Evolutionary conservation across 1,140 invertebrate genomes (phyloP).

Genomic region (Mylabris phalerata): DNA sequence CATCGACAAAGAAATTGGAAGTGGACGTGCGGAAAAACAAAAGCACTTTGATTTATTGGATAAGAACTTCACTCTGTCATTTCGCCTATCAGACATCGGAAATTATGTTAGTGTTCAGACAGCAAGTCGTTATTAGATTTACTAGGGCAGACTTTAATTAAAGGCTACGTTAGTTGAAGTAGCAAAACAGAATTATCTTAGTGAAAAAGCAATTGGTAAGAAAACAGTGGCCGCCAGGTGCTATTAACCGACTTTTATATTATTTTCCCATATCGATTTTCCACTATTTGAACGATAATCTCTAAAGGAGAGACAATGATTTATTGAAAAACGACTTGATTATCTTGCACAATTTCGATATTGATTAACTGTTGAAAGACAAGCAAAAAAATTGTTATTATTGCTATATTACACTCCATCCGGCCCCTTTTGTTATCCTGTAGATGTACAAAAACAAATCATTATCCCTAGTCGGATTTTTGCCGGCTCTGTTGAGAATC

Average conservation of each 20-base stretch:
- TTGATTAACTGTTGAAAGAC: too few relatives aligned
- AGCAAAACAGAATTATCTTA: constrained; percentile 8
- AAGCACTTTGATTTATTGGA: constrained; percentile 33
- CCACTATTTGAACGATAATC: too few relatives aligned
- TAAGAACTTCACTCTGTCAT: constrained; percentile 22
- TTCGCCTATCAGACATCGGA: constrained; percentile 28
- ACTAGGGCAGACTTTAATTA: constrained; percentile 13
- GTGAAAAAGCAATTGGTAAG: too few relatives aligned
- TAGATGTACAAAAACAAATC: constrained; percentile 5
- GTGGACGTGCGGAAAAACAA: constrained; percentile 35
- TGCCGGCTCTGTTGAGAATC: background rate
- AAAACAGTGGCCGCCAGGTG: too few relatives aligned
- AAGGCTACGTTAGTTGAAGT: constrained; percentile 7
- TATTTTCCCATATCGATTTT: too few relatives aligned
- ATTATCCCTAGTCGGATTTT: constrained; percentile 6
- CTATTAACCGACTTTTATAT: too few relatives aligned
- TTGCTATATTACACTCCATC: too few relatives aligned
- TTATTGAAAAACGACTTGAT: too few relatives aligned
- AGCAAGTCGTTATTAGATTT: constrained; percentile 11
- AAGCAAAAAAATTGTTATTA: too few relatives aligned
- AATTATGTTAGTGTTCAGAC: constrained; percentile 22
- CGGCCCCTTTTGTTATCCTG: too few relatives aligned
- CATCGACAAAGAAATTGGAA: constrained; percentile 29
- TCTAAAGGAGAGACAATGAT: too few relatives aligned
- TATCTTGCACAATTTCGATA: too few relatives aligned